Evolutionary conservation across 2,888 invertebrate genomes (phyloP).

Genomic region (Coremacera marginata): DNA sequence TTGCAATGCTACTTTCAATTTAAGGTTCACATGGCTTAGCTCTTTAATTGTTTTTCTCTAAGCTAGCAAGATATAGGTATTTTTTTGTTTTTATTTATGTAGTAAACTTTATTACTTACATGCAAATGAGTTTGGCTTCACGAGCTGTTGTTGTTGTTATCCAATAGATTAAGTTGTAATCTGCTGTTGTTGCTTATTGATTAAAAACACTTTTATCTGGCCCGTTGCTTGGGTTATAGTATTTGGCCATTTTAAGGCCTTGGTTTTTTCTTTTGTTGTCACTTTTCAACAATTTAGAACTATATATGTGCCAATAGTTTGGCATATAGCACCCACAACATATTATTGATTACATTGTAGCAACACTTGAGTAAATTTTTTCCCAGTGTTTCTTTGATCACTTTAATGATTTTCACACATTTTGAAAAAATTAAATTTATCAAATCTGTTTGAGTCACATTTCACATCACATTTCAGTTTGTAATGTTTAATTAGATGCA

Average conservation of each 20-base stretch:
- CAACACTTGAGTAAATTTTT: background rate
- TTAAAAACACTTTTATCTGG: slow-evolving; percentile 17
- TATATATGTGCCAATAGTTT: background rate
- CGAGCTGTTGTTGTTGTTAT: slow-evolving; percentile 16
- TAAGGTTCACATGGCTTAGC: background rate
- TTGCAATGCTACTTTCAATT: background rate
- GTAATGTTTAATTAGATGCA: no score
- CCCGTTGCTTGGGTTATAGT: background rate
- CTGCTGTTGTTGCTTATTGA: background rate
- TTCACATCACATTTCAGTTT: no score
- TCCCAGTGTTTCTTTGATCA: background rate
- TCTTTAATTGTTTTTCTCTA: no score
- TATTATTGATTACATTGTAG: slow-evolving; percentile 23
- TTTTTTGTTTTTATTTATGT: background rate
- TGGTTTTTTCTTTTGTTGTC: background rate
- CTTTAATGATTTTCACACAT: background rate
- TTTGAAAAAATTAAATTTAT: no score
- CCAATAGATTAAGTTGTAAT: slow-evolving; percentile 6
- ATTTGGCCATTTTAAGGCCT: slow-evolving; percentile 17
- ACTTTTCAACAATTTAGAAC: slow-evolving; percentile 1
- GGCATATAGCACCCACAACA: background rate
- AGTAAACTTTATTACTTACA: slow-evolving; percentile 15
- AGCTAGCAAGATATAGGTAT: background rate
- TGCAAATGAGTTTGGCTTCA: background rate
- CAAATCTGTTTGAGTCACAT: no score